Evolutionary conservation across 2,888 invertebrate genomes (phyloP), one percentile per base, ranked within the genome.

Genomic region (Latheticus oryzae): DNA sequence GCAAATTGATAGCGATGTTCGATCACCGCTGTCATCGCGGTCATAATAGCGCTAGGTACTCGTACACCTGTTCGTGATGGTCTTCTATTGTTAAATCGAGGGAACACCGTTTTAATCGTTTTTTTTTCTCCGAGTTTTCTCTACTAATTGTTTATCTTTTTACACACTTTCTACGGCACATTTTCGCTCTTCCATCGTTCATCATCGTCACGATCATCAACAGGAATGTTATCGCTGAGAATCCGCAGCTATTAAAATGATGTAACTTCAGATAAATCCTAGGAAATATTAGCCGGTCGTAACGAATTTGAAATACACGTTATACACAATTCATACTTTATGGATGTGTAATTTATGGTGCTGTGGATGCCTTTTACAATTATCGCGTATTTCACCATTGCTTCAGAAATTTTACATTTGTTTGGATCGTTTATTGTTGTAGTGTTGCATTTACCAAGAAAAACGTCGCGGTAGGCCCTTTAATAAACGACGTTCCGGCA

Each of bases 241-340:
- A 64, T 63, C 68, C 64, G 30, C 38, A 62, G n/a, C 67, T 63
- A 66, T 68, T 68, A 67, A 68, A 64, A 61, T 67, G 68, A 68
- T 67, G 64, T 63, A 68, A 67, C 64, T 58, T 52, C 63, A 58
- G 66, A 69, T 69, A 66, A 65, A 62, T 64, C 60, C 56, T 62
- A 51, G 61, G 58, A 67, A 64, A 65, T 68, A 67, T 65, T 65
- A 64, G 63, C 58, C 58, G 54, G 50, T 59, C 57, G 66, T 60
- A 62, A 55, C 64, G 63, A 63, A 64, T 66, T 63, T 59, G 62
- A 64, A 66, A 66, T 64, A 60, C 51, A 40, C 62, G 60, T 58
- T 60, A 52, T 61, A 61, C 32, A 32, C 63, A 57, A 60, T 60
- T 62, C 57, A 38, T 61, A 57, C 59, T 63, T 64, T 64, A 66